Evolutionary conservation across 2,113 vertebrate species (phyloP), one percentile per base, ranked within the genome.

Genomic region (Colius striatus): DNA sequence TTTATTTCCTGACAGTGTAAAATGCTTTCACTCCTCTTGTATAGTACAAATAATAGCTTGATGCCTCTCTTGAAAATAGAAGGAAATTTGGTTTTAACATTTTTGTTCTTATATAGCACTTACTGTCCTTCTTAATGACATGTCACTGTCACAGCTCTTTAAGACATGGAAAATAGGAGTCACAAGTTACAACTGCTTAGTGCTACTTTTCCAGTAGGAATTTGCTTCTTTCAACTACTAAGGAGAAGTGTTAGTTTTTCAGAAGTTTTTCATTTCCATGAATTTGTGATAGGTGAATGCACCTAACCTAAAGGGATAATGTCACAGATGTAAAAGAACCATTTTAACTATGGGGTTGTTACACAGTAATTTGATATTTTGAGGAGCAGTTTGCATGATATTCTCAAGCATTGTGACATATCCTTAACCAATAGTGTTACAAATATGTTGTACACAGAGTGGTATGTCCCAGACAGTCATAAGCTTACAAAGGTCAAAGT

Each of bases 391-490:
- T 48, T 48, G 13, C 1, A 1, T 47, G n/a, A 16, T 18, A 4
- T 34, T 50, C 16, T 84, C 60, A 29, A 55, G 26, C 29, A 8
- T 47, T 41, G 6, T 68, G 20, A 13, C 21, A 12, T 22, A 9
- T 18, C 27, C 60, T 60, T 72, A 65, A 54, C n/a, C 45, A 38
- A 6, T 6, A 34, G 18, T 18, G 16, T 75, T 81, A 23, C 16
- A 53, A 65, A 8, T 10, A 27, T 14, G 15, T 43, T 50, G 26
- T 26, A 38, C 13, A 9, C 10, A 9, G 30, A 15, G 13, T n/a
- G 5, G 4, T 1, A 14, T 47, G 6, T 53, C 58, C 58, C 36
- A 38, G 8, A 20, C 38, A 0, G 1, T 54, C 3, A 5, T 32
- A 48, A 66, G 30, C 11, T 53, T 54, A 53, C 32, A 20, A 26